These are phyloP conservation scores for Passer montanus DNA, from an alignment of 2,113 vertebrate genomes.

Conservation along the genomic window DNA sequence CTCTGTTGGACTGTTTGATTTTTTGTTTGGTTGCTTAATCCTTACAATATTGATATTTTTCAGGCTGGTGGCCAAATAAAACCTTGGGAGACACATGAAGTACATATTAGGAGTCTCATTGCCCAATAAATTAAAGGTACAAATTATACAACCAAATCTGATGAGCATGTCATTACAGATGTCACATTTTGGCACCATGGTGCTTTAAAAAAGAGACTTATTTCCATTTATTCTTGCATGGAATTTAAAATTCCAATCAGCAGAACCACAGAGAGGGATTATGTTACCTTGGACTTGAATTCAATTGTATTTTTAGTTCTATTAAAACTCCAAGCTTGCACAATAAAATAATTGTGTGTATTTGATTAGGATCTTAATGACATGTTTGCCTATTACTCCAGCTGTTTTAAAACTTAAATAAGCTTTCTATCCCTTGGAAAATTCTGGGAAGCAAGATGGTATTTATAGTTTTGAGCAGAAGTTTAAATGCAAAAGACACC, in stretches of 20 bases:
- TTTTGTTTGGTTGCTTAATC: constrained; percentile 16
- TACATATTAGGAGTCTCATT: background rate
- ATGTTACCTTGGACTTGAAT: background rate
- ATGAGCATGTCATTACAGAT: background rate
- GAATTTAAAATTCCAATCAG: constrained; percentile 30
- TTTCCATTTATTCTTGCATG: background rate
- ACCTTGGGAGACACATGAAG: background rate
- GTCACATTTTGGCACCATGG: background rate
- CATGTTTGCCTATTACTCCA: background rate
- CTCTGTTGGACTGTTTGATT: background rate
- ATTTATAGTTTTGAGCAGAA: background rate
- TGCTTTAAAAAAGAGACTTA: background rate
- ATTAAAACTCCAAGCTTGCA: background rate
- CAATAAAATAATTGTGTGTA: background rate
- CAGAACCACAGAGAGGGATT: background rate
- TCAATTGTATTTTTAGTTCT: background rate
- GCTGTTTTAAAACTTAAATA: background rate
- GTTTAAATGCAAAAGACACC: background rate
- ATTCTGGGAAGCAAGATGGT: background rate
- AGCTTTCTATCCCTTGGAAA: background rate
- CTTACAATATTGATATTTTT: constrained; percentile 18
- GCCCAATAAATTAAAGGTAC: constrained; percentile 10
- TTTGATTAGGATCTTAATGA: constrained; percentile 46
- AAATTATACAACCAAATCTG: background rate
- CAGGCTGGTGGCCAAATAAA: constrained; percentile 2